phyloP scores from a whole-genome alignment of 2,888 invertebrate species.

The Alloplasta piceator region DNA sequence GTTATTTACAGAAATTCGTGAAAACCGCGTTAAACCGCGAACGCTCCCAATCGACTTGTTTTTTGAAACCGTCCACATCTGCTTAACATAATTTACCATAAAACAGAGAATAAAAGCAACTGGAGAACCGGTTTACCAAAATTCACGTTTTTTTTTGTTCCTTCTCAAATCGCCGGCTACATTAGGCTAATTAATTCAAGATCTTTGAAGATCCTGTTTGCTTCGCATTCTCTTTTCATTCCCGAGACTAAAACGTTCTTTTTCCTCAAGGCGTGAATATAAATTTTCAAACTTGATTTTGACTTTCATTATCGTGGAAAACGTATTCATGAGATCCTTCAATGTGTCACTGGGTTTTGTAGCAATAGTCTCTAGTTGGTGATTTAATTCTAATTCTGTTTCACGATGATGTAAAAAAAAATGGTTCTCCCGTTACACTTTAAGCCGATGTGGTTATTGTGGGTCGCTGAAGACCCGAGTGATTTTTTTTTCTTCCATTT shows the following conservation, averaged over 20 bases:
- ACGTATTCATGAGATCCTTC: neutral
- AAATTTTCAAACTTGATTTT: neutral
- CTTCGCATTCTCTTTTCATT: neutral
- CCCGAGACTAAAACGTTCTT: neutral
- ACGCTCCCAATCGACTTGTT: conserved; percentile 48
- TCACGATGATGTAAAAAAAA: too few relatives aligned
- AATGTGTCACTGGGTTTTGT: neutral
- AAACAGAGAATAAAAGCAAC: conserved; percentile 18
- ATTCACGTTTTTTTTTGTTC: conserved; percentile 18
- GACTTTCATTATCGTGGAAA: neutral
- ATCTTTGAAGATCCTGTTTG: conserved; percentile 15
- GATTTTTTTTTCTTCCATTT: too few relatives aligned
- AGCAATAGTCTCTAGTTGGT: too few relatives aligned
- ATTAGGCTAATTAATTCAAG: conserved; percentile 10
- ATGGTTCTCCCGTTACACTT: too few relatives aligned
- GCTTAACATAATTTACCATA: conserved; percentile 1
- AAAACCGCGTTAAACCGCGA: conserved; percentile 49
- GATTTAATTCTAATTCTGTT: too few relatives aligned
- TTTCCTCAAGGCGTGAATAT: neutral
- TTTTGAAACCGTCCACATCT: conserved; percentile 1
- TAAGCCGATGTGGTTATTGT: too few relatives aligned
- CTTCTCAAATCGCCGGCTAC: neutral
- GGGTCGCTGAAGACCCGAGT: too few relatives aligned
- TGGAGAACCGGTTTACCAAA: conserved; percentile 52
- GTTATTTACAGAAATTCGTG: conserved; percentile 52